These are phyloP conservation scores for Astyanax mexicanus DNA, from an alignment of 2,797 vertebrate genomes.

Conservation along the genomic window DNA sequence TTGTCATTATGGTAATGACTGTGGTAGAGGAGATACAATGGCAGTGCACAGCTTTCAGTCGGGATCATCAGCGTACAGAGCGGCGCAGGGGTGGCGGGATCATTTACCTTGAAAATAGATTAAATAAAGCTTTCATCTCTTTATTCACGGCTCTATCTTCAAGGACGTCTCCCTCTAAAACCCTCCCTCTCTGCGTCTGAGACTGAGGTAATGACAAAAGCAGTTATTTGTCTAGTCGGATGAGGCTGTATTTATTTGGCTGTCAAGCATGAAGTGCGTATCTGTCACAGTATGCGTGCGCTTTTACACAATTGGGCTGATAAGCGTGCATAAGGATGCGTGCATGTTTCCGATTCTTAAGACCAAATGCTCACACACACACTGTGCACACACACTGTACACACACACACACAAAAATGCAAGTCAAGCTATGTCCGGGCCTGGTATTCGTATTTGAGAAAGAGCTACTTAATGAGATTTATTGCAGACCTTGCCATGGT, in stretches of 20 bases:
- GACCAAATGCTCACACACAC: slow-evolving; percentile 42
- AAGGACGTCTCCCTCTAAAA: slow-evolving; percentile 55
- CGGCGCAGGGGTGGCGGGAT: slow-evolving; percentile 61
- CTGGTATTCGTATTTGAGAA: slow-evolving; percentile 61
- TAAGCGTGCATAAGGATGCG: slow-evolving; percentile 63
- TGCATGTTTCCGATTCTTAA: slow-evolving; percentile 65
- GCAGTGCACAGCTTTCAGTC: slow-evolving; percentile 61
- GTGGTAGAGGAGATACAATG: slow-evolving; percentile 30
- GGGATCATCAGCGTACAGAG: slow-evolving; percentile 60
- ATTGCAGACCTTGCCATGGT: slow-evolving; percentile 66
- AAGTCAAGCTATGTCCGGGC: slow-evolving; percentile 45
- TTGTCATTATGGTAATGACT: slow-evolving; percentile 47
- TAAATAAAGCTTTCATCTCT: slow-evolving; percentile 77
- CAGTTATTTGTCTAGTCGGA: slow-evolving; percentile 72
- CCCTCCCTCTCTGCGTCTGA: slow-evolving; percentile 64
- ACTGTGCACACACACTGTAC: too few relatives aligned
- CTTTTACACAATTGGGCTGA: slow-evolving; percentile 53
- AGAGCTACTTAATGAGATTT: slow-evolving; percentile 76
- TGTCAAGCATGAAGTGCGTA: slow-evolving; percentile 62
- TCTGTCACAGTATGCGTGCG: slow-evolving; percentile 50
- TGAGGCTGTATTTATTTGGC: slow-evolving; percentile 71
- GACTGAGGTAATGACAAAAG: slow-evolving; percentile 68
- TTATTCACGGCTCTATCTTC: slow-evolving; percentile 50
- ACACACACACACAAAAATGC: slow-evolving; percentile 48
- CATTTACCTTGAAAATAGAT: slow-evolving; percentile 78